Conservation (phyloP, 2,113 vertebrate species). For the Bufo gargarizans region DNA sequence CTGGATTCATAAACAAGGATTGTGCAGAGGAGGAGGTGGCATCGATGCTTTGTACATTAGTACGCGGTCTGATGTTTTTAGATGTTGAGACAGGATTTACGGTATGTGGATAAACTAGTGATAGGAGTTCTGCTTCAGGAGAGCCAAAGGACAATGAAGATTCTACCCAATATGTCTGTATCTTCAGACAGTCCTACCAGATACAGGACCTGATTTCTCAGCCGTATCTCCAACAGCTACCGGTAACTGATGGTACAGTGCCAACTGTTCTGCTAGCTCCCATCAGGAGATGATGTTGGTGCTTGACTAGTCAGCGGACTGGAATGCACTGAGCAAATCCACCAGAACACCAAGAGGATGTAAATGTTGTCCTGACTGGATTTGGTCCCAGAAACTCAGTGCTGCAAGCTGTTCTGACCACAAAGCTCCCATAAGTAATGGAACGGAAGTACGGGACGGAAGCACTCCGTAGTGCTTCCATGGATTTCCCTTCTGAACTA, state of each 20-base stretch:
- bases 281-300: background rate
- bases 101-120: background rate
- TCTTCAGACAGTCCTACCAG: background rate
- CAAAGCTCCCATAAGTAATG: too few relatives aligned
- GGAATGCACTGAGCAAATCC: background rate
- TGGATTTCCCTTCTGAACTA: too few relatives aligned
- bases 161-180: background rate
- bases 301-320: background rate
- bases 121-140: background rate
- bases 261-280: background rate
- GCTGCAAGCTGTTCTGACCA: too few relatives aligned
- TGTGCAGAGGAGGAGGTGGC: background rate
- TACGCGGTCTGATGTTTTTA: background rate
- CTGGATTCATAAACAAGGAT: background rate
- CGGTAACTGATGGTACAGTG: too few relatives aligned
- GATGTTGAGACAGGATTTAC: background rate
- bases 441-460: too few relatives aligned
- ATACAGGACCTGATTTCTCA: background rate
- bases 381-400: background rate
- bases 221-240: background rate
- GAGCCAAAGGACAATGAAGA: background rate
- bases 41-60: background rate
- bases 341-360: background rate
- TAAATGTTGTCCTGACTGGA: background rate
- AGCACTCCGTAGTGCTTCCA: too few relatives aligned